Percentiles rank a stretch among this genome's conserved stretches.
Conservation (phyloP, 1,140 invertebrate genomes). For the Ceratina calcarata region DNA sequence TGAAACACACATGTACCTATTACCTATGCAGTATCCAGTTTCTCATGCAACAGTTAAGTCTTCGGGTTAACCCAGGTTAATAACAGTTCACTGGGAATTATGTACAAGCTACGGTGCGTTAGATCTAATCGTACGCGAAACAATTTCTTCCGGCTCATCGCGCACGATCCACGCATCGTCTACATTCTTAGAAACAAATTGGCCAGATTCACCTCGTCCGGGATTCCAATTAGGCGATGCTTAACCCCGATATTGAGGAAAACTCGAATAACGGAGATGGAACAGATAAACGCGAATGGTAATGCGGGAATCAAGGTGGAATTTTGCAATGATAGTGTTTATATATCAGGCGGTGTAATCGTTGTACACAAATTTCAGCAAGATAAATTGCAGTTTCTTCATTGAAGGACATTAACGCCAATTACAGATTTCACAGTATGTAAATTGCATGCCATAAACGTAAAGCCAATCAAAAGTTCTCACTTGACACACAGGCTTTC, state of each 20-base stretch:
- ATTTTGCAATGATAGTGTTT: conserved; percentile 23
- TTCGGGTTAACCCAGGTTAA: background rate
- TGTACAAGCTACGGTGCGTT: background rate
- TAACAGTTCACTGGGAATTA: background rate
- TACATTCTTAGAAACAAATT: background rate
- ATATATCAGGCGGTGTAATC: conserved; percentile 5
- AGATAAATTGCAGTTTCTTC: no score
- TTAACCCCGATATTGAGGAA: background rate
- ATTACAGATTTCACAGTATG: no score
- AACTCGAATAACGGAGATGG: conserved; percentile 11
- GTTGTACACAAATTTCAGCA: background rate
- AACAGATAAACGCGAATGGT: background rate
- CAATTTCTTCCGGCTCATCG: background rate
- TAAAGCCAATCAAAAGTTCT: no score
- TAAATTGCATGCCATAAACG: no score
- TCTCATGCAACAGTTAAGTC: no score
- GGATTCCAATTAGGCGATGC: conserved; percentile 7
- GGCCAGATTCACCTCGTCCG: background rate
- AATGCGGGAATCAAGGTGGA: background rate
- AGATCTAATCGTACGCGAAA: conserved; percentile 1
- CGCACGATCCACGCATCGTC: background rate
- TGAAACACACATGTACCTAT: no score
- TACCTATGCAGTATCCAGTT: no score
- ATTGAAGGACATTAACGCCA: no score
- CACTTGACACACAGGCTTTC: no score